Percentiles rank a stretch among this genome's conserved stretches.
phyloP scores from a whole-genome alignment of 30 jellyfish, hydroid and myxozoan species.

The Clytia hemisphaerica region DNA sequence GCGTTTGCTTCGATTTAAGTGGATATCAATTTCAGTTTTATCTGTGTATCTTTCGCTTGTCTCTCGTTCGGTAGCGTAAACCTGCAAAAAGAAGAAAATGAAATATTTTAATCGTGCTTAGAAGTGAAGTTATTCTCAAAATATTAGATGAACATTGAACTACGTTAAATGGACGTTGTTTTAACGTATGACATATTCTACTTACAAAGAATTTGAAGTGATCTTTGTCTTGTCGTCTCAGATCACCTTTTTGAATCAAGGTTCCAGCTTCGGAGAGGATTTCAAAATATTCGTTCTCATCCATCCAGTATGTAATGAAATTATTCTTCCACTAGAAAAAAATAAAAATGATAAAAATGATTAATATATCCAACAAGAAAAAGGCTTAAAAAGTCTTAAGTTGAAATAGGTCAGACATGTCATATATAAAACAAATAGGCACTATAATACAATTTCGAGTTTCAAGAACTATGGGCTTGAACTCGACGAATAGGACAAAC shows the following conservation, averaged over 20 bases:
- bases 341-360: too few relatives aligned
- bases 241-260: background rate
- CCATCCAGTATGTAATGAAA: background rate
- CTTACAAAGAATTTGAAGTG: slow-evolving; percentile 3
- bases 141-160: background rate
- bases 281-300: slow-evolving; percentile 8
- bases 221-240: background rate
- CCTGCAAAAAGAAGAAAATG: background rate
- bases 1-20: too few relatives aligned
- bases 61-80: slow-evolving; percentile 18
- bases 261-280: slow-evolving; percentile 19
- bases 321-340: background rate
- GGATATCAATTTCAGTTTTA: too few relatives aligned
- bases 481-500: background rate
- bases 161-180: background rate
- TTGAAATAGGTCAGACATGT: too few relatives aligned
- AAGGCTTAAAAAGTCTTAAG: slow-evolving; percentile 4
- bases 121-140: background rate
- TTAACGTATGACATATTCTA: too few relatives aligned
- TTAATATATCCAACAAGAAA: too few relatives aligned
- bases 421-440: too few relatives aligned
- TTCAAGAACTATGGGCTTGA: too few relatives aligned
- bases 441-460: too few relatives aligned
- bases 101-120: background rate
- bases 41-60: slow-evolving; percentile 13